Evolutionary conservation across 2,797 vertebrate species (phyloP), one percentile per base, ranked within the genome.

Genomic region (Chelon labrosus): DNA sequence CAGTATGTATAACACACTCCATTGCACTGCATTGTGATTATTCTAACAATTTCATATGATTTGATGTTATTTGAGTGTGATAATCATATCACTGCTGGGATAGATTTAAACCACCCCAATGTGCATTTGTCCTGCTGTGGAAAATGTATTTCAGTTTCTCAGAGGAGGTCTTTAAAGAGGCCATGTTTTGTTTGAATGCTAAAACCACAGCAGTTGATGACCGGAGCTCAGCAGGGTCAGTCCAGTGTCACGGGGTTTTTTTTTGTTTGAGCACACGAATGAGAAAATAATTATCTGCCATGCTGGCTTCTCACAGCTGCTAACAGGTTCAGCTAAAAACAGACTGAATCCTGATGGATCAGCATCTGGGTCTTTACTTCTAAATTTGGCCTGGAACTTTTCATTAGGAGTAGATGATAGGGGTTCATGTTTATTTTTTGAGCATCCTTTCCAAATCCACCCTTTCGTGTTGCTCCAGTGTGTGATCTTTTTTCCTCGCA

Each of bases 401-500:
- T 86, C 78, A 87, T 93, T 78, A 77, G 65, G 19, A 73, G 19
- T 54, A 69, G 80, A 88, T 89, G 85, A 88, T 85, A 76, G 77
- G 65, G 70, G 63, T 64, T 82, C 47, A 0, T 90, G 86, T 93
- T 91, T 91, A 87, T 73, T 85, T 84, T 84, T 75, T 49, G 13
- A 64, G 73, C 16, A 50, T 80, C 66, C 63, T 82, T 85, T 86
- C 77, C 73, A 74, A 75, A 85, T 74, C 58, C 41, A 47, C 77
- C 70, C 83, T 91, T 89, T 88, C 14, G 77, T 80, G 82, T 77
- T 70, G 66, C 83, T 90, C 84, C 82, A 87, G 57, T 59, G 85
- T 84, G 73, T 75, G 71, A 56, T 71, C 77, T 77, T 56, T 82
- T 85, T 58, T 8, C 80, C 79, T 81, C 50, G 73, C 73, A 82